Evolutionary conservation across 1,140 invertebrate genomes (phyloP).

Genomic region (Drosophila fuyamai): DNA sequence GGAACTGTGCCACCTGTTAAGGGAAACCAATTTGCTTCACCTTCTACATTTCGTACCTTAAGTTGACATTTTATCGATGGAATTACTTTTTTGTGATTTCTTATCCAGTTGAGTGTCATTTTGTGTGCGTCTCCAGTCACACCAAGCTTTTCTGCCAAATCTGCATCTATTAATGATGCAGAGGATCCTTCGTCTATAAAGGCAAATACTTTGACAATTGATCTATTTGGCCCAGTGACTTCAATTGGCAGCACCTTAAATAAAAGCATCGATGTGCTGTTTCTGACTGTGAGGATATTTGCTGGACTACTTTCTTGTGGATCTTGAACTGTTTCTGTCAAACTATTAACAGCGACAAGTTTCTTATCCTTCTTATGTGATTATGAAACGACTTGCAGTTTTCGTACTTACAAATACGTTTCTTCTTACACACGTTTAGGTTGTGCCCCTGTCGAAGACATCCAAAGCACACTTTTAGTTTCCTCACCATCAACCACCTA

Average conservation of each 20-base stretch:
- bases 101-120: neutral
- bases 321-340: neutral
- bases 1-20: neutral
- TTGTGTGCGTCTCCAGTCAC: neutral
- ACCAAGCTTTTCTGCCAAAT: neutral
- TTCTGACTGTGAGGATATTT: neutral
- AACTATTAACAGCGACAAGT: neutral
- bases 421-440: neutral
- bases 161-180: neutral
- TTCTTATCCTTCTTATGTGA: neutral
- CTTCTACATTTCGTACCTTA: neutral
- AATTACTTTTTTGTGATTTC: neutral
- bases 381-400: neutral
- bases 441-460: neutral
- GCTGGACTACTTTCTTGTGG: neutral
- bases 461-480: neutral
- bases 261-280: conserved; percentile 1
- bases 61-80: neutral
- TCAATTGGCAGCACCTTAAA: neutral
- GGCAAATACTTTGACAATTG: neutral
- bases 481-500: neutral
- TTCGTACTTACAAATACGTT: neutral
- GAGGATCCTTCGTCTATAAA: neutral
- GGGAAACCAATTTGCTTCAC: neutral
- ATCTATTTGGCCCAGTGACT: neutral